A percentile compares a stretch with the other conserved stretches of the same genome.
phyloP scores from a whole-genome alignment of 2,113 vertebrate genomes.

The Ciconia boyciana region DNA sequence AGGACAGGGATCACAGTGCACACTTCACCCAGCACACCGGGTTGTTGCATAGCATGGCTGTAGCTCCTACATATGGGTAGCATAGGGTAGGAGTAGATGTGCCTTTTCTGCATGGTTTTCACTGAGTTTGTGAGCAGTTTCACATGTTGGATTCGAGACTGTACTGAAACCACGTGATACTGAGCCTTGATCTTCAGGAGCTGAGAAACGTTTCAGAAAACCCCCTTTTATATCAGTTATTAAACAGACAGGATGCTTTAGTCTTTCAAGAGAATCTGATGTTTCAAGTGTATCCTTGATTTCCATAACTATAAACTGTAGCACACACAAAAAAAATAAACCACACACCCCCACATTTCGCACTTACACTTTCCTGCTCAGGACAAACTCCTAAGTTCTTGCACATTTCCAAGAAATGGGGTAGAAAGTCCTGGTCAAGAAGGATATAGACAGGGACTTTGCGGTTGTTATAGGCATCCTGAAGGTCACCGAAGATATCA shows the following conservation, averaged over 20 bases:
- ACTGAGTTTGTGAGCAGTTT: not conserved
- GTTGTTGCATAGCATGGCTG: not conserved
- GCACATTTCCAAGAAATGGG: conserved; percentile 92
- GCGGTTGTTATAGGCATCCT: conserved; percentile 81
- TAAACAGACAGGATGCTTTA: not conserved
- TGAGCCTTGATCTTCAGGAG: not conserved
- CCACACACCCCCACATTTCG: no score
- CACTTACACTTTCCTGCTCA: conserved; percentile 86
- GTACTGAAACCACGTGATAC: not conserved
- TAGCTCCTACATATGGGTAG: not conserved
- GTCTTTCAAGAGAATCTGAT: not conserved
- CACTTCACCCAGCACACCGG: not conserved
- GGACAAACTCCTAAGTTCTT: conserved; percentile 79
- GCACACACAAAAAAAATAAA: not conserved
- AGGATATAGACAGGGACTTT: conserved; percentile 92
- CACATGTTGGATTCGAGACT: not conserved
- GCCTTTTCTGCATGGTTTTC: not conserved
- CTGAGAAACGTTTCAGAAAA: not conserved
- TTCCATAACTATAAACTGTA: not conserved
- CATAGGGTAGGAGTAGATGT: accelerated
- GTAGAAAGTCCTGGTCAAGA: conserved; percentile 82
- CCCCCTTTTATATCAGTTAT: not conserved
- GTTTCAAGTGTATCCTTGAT: not conserved
- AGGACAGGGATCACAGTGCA: not conserved
- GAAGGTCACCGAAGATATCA: conserved; percentile 92